Percentiles rank a stretch among this genome's conserved stretches.
phyloP scores from a whole-genome alignment of 2,888 invertebrate genomes.

The Schizotus pectinicornis region DNA sequence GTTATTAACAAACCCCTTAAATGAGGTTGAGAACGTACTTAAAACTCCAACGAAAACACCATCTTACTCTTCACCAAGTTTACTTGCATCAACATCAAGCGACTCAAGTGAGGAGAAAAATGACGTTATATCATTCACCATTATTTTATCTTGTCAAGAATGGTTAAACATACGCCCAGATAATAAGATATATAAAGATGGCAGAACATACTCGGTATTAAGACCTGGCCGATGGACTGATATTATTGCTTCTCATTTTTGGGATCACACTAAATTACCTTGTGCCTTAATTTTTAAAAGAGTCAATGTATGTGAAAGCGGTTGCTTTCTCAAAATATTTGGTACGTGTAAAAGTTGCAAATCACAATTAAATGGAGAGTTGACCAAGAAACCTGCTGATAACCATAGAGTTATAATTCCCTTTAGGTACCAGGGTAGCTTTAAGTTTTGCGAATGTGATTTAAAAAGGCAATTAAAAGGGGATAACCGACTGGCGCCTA shows the following conservation, averaged over 20 bases:
- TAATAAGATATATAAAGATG: constrained; percentile 5
- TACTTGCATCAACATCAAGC: no score
- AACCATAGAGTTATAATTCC: constrained; percentile 2
- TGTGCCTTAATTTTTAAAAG: constrained; percentile 9
- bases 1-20: no score
- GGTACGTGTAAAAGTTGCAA: constrained; percentile 5
- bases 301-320: constrained; percentile 6
- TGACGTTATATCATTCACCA: no score
- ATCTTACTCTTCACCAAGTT: no score
- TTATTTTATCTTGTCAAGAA: no score
- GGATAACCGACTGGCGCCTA: neutral
- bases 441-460: neutral
- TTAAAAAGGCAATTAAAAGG: constrained; percentile 1
- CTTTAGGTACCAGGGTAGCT: neutral
- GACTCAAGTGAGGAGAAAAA: no score
- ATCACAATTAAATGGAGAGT: neutral
- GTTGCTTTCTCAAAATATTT: constrained; percentile 3
- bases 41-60: no score
- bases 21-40: no score
- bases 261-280: constrained; percentile 14
- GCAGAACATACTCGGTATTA: constrained; percentile 4
- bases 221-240: constrained; percentile 7
- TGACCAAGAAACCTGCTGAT: neutral
- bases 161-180: no score
- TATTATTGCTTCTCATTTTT: constrained; percentile 14